Evolutionary conservation across 1,140 invertebrate species (phyloP).

Genomic region (Hycleus cichorii): DNA sequence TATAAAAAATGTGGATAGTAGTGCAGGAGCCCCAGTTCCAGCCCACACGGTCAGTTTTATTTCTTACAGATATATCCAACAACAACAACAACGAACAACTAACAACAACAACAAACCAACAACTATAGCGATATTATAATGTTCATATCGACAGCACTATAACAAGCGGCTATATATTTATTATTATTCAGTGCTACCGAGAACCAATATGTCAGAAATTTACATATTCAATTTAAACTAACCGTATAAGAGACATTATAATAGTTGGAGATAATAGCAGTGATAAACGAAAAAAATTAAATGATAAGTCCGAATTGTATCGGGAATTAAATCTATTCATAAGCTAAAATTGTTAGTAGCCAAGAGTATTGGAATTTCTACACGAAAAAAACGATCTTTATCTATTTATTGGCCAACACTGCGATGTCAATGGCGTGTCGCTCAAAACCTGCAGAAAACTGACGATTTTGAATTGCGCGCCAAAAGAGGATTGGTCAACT

Average conservation of each 20-base stretch:
- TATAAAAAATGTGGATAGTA: conserved; percentile 20
- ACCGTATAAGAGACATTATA: conserved; percentile 10
- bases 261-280: conserved; percentile 5
- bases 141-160: conserved; percentile 26
- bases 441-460: too few species aligned
- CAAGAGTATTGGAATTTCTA: too few species aligned
- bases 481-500: too few species aligned
- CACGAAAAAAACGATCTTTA: too few species aligned
- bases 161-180: conserved; percentile 23
- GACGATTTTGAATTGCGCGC: too few species aligned
- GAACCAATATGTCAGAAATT: conserved; percentile 28
- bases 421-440: too few species aligned
- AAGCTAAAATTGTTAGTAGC: too few species aligned
- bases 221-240: conserved; percentile 20
- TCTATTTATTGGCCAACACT: too few species aligned
- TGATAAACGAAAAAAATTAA: neutral
- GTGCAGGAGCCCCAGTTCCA: conserved; percentile 20
- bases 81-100: too few species aligned
- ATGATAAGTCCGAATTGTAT: too few species aligned
- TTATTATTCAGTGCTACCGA: conserved; percentile 26
- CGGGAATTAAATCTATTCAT: too few species aligned
- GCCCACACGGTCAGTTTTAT: conserved; percentile 22
- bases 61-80: neutral
- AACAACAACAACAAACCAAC: too few species aligned
- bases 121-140: conserved; percentile 10